Evolutionary conservation across 2,797 vertebrate species (phyloP).

Genomic region (Syndactyla subalaris): DNA sequence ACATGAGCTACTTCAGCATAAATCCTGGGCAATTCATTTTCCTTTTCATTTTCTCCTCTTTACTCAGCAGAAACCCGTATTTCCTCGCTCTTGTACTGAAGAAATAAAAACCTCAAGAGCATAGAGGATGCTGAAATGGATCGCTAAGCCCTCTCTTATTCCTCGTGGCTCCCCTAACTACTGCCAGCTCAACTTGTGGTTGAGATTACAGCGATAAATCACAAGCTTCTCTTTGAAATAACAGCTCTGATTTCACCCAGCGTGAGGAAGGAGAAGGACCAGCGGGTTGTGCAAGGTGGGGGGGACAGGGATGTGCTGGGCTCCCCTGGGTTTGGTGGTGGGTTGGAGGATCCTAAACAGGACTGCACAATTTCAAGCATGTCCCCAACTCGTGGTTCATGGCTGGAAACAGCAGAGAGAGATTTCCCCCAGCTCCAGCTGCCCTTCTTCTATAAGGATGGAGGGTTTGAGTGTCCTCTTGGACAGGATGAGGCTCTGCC

Average conservation of each 20-base stretch:
- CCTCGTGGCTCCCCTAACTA: slow-evolving; percentile 48
- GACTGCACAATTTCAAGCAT: rapidly evolving
- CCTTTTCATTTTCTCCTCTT: neutral
- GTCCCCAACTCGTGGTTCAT: rapidly evolving
- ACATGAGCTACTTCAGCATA: neutral
- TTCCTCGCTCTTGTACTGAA: neutral
- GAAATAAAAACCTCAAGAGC: slow-evolving; percentile 55
- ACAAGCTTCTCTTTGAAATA: slow-evolving; percentile 66
- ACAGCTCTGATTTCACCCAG: slow-evolving; percentile 66
- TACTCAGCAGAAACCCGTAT: neutral
- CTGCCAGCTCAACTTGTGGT: slow-evolving; percentile 66
- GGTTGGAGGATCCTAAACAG: rapidly evolving
- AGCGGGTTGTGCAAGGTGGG: neutral
- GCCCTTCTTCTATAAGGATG: neutral
- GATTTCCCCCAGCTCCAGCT: neutral
- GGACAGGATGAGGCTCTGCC: neutral
- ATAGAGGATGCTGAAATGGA: slow-evolving; percentile 42
- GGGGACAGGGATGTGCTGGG: rapidly evolving
- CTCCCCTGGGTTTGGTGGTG: neutral
- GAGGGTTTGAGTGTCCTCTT: neutral
- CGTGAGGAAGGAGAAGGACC: neutral
- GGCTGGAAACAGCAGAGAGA: neutral
- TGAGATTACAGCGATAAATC: slow-evolving; percentile 67
- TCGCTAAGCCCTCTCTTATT: neutral
- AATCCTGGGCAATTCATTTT: neutral